Conservation (phyloP, 2,113 vertebrate species). For the Craseonycteris thonglongyai region DNA sequence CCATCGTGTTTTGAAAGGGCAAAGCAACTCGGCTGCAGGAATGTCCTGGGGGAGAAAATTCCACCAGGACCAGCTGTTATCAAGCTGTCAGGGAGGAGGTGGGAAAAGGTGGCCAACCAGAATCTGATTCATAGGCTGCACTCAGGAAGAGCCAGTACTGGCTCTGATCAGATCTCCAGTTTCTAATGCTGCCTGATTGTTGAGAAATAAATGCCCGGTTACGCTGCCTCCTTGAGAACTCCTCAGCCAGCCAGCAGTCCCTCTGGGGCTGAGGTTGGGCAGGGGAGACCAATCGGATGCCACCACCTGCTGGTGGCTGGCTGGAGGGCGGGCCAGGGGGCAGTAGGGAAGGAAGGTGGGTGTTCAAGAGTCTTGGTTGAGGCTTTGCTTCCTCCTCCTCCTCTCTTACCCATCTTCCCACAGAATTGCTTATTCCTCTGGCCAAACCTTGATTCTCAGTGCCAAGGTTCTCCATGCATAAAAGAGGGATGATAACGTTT, state of each 20-base stretch:
- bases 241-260: not conserved
- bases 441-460: not conserved
- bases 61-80: not conserved
- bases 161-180: not conserved
- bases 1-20: conserved; percentile 21
- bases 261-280: not conserved
- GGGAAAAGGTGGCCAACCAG: not conserved
- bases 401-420: not conserved
- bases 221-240: not conserved
- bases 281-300: not conserved
- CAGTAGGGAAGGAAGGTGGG: not conserved
- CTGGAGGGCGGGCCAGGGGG: not conserved
- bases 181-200: not conserved
- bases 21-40: conserved; percentile 10
- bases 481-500: not conserved
- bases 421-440: conserved; percentile 11
- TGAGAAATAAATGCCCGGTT: not conserved
- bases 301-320: not conserved
- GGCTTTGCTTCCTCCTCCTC: not conserved
- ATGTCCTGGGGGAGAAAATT: conserved; percentile 47
- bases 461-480: not conserved
- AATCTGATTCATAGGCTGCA: not conserved
- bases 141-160: not conserved
- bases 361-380: not conserved
- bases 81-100: not conserved